These are phyloP conservation scores for Coecobrya sp. DNA, from an alignment of 2,888 invertebrate genomes.

Conservation along the genomic window DNA sequence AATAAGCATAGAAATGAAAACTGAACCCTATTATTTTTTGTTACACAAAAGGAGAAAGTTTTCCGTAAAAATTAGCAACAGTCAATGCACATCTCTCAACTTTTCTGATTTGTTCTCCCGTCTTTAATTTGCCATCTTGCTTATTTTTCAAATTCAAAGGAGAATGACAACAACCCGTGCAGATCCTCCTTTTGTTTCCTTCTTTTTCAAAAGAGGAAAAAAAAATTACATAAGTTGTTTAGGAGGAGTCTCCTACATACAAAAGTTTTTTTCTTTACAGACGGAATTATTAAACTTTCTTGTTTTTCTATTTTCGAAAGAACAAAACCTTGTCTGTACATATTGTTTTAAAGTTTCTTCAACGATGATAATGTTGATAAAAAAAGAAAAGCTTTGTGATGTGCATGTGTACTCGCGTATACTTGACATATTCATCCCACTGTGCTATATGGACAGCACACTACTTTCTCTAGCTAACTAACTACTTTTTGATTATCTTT, in stretches of 20 bases:
- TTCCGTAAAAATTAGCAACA: conserved; percentile 26
- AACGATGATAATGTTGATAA: not conserved
- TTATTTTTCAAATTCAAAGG: not conserved
- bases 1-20: not conserved
- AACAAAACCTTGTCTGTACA: not conserved
- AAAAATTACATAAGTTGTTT: not conserved
- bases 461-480: conserved; percentile 18
- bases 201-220: not conserved
- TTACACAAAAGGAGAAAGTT: not conserved
- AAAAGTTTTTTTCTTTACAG: conserved; percentile 11
- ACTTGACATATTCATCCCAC: not conserved
- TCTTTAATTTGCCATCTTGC: not conserved
- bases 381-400: not conserved
- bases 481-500: conserved; percentile 31
- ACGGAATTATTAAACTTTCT: conserved; percentile 47
- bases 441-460: not conserved
- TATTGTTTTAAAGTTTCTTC: conserved; percentile 35
- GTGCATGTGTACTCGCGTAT: not conserved
- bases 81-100: conserved; percentile 13
- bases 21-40: not conserved
- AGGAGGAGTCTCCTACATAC: not conserved
- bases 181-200: not conserved
- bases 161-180: not conserved
- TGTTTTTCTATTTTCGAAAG: not conserved
- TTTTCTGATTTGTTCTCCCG: conserved; percentile 6